A percentile compares a stretch with the other conserved stretches of the same genome.
Evolutionary conservation across 1,140 invertebrate genomes (phyloP).

Genomic region (Drosophila tropicalis): DNA sequence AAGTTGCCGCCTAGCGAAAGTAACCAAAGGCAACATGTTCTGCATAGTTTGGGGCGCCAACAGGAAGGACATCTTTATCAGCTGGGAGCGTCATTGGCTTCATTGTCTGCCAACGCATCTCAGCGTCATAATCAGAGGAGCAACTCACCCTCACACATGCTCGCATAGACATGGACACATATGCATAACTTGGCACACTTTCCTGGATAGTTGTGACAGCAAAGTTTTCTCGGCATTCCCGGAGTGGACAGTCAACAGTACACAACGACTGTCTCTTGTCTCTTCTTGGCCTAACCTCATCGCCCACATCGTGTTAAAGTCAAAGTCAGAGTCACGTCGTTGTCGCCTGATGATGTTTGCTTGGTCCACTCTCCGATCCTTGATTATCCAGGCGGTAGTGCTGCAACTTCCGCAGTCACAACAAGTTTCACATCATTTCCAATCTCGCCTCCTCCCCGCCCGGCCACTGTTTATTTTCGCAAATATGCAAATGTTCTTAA

Average conservation of each 20-base stretch:
- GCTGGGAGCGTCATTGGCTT: conserved; percentile 52
- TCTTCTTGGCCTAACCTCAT: too few relatives aligned
- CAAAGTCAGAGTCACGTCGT: conserved; percentile 57
- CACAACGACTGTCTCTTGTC: too few relatives aligned
- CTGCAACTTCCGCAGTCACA: conserved; percentile 12
- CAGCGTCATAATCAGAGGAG: conserved; percentile 41
- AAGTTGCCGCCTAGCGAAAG: conserved; percentile 74
- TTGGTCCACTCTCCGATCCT: conserved; percentile 58
- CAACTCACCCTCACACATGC: neutral
- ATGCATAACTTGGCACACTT: conserved; percentile 73
- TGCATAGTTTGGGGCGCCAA: conserved; percentile 63
- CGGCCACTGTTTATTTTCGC: neutral
- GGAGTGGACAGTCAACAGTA: neutral
- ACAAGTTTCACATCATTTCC: conserved; percentile 14
- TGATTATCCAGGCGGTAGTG: conserved; percentile 52
- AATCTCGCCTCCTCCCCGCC: neutral
- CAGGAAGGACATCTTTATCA: conserved; percentile 79
- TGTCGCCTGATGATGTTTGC: conserved; percentile 63
- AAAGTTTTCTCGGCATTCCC: conserved; percentile 40
- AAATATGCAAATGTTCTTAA: conserved; percentile 43
- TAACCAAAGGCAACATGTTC: conserved; percentile 60
- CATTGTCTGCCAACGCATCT: conserved; percentile 47
- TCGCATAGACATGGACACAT: conserved; percentile 18
- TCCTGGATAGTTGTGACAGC: conserved; percentile 73
- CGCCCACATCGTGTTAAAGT: conserved; percentile 38